phyloP scores from a whole-genome alignment of 2,113 vertebrate species.

The Xyliphius kryptos region DNA sequence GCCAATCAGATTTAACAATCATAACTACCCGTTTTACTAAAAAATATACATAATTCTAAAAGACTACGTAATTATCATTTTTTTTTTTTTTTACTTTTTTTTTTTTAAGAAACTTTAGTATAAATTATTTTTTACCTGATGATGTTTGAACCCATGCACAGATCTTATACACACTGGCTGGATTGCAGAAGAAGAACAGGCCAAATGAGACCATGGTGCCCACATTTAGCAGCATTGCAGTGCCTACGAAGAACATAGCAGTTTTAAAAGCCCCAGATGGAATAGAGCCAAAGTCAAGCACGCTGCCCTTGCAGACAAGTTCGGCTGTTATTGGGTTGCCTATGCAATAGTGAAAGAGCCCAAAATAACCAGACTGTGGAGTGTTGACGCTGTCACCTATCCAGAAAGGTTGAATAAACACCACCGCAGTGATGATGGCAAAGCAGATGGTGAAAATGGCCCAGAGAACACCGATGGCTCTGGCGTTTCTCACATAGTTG shows the following conservation, averaged over 20 bases:
- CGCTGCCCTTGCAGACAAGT: slow-evolving; percentile 86
- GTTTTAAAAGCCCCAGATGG: slow-evolving; percentile 91
- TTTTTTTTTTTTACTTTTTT: no score
- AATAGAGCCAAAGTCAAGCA: slow-evolving; percentile 82
- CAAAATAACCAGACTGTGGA: slow-evolving; percentile 91
- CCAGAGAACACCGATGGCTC: slow-evolving; percentile 92
- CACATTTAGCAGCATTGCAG: slow-evolving; percentile 84
- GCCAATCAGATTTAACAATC: no score
- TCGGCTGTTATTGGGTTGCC: slow-evolving; percentile 90
- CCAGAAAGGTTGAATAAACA: slow-evolving; percentile 97
- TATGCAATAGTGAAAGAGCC: slow-evolving; percentile 92
- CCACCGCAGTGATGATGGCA: slow-evolving; percentile 82
- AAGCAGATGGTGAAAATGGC: slow-evolving; percentile 92
- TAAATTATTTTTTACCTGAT: slow-evolving; percentile 78
- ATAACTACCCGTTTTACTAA: no score
- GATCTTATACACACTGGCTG: slow-evolving; percentile 86
- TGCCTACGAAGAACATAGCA: no score
- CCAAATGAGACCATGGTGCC: slow-evolving; percentile 85
- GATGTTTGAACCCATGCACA: slow-evolving; percentile 96
- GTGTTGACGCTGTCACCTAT: slow-evolving; percentile 94
- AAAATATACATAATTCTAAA: no score
- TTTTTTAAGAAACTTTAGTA: no score
- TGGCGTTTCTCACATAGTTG: slow-evolving; percentile 89
- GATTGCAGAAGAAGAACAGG: slow-evolving; percentile 90
- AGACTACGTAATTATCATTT: no score